These are phyloP conservation scores for Discoglossus pictus DNA, from an alignment of 2,797 vertebrate genomes.

Conservation along the genomic window DNA sequence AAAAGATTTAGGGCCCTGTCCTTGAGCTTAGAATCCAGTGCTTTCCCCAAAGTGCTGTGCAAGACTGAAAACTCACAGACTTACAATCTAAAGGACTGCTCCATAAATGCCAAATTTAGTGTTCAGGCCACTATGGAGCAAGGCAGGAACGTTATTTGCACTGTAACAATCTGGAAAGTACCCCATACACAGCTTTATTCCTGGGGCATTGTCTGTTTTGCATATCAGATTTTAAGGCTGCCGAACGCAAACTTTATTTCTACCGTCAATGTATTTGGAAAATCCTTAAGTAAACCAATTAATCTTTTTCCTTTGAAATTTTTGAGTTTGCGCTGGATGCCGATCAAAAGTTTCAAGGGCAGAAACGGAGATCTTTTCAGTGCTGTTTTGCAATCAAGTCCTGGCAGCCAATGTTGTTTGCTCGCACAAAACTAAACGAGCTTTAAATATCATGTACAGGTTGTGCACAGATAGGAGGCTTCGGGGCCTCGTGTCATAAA, in stretches of 20 bases:
- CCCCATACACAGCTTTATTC: not conserved
- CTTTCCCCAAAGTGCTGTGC: too few relatives aligned
- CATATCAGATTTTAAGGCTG: not conserved
- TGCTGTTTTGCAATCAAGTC: constrained; percentile 17
- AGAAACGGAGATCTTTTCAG: constrained; percentile 21
- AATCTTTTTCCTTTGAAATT: constrained; percentile 54
- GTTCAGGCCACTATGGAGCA: not conserved
- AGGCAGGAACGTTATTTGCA: not conserved
- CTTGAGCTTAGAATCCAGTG: too few relatives aligned
- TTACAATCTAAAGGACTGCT: too few relatives aligned
- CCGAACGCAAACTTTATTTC: not conserved
- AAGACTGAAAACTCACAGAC: too few relatives aligned
- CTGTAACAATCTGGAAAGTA: not conserved
- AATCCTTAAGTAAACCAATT: constrained; percentile 52
- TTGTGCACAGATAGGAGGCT: not conserved
- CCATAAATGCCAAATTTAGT: not conserved
- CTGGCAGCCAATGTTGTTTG: constrained; percentile 27
- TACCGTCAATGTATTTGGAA: constrained; percentile 42
- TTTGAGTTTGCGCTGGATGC: constrained; percentile 45
- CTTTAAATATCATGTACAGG: not conserved
- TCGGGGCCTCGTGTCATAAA: not conserved
- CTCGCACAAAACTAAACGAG: constrained; percentile 17
- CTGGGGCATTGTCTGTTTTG: not conserved
- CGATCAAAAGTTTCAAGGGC: constrained; percentile 56
- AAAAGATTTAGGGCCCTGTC: too few relatives aligned